Conservation (phyloP, 2,113 vertebrate species). For the Asarcornis scutulata region DNA sequence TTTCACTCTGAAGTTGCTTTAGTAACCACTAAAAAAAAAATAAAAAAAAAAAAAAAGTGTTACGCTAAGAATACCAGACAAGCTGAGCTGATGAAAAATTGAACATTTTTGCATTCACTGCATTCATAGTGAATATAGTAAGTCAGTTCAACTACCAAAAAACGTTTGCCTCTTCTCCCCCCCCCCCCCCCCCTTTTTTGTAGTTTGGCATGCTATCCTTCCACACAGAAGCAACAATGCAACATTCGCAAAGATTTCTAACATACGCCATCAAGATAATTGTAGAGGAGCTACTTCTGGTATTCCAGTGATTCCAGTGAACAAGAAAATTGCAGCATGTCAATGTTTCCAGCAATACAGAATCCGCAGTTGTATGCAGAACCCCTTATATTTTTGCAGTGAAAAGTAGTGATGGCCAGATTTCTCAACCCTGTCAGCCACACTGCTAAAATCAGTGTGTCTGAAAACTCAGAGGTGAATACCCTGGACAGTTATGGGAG, state of each 20-base stretch:
- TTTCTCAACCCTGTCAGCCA: not conserved
- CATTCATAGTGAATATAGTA: not conserved
- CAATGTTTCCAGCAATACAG: not conserved
- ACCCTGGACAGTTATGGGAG: not conserved
- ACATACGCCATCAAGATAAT: not conserved
- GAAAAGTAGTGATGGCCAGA: not conserved
- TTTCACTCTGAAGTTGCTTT: not conserved
- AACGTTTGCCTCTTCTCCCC: not conserved
- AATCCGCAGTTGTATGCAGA: constrained; percentile 22
- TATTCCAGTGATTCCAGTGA: not conserved
- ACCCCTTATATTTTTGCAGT: not conserved
- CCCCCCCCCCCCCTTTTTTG: not conserved
- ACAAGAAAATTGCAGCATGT: constrained; percentile 35
- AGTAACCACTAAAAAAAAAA: not conserved
- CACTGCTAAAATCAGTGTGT: not conserved
- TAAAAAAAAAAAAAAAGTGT: not conserved
- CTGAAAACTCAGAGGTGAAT: not conserved
- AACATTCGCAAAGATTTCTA: not conserved
- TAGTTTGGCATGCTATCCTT: not conserved
- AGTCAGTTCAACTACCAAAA: not conserved
- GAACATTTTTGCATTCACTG: not conserved
- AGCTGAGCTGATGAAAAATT: not conserved
- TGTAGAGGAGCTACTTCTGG: constrained; percentile 10
- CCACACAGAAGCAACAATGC: not conserved
- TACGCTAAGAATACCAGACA: not conserved